Evolutionary conservation across 53 echinoderm and acorn worm genomes (phyloP).

Genomic region (Echinarachnius parma): DNA sequence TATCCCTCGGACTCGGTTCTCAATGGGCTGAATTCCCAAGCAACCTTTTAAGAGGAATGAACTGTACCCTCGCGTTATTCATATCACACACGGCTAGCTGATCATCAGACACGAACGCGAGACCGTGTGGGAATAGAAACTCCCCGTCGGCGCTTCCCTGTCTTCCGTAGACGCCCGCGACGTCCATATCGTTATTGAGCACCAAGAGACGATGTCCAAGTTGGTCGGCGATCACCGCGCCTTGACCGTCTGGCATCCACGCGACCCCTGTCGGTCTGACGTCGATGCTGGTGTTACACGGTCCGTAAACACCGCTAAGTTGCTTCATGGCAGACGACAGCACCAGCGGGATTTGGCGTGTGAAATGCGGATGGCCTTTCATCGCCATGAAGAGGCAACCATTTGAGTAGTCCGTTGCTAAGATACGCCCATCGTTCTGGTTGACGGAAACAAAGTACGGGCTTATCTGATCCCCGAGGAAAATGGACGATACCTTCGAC

Average conservation of each 20-base stretch:
- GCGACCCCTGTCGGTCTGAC: conserved; percentile 39
- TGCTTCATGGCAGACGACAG: not conserved
- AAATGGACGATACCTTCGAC: not conserved
- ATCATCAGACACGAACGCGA: not conserved
- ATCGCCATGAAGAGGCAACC: conserved; percentile 16
- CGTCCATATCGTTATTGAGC: conserved; percentile 12
- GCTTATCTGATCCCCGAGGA: not conserved
- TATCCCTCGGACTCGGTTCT: too few species aligned
- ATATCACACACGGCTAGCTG: conserved; percentile 20
- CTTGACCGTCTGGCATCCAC: conserved; percentile 20
- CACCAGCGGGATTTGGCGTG: not conserved
- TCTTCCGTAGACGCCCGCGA: conserved; percentile 1
- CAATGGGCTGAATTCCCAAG: too few species aligned
- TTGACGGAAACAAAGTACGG: conserved; percentile 15
- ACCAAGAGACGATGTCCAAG: conserved; percentile 20
- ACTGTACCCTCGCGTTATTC: conserved; percentile 30
- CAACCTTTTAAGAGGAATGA: not conserved
- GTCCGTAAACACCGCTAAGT: not conserved
- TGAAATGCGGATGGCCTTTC: not conserved
- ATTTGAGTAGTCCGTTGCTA: conserved; percentile 12
- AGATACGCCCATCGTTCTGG: not conserved
- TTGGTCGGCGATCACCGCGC: conserved; percentile 30
- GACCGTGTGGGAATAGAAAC: conserved; percentile 19
- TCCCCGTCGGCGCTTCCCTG: conserved; percentile 16
- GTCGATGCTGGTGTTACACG: not conserved